Conservation (phyloP, 2,888 invertebrate genomes). For the Diploptera punctata region DNA sequence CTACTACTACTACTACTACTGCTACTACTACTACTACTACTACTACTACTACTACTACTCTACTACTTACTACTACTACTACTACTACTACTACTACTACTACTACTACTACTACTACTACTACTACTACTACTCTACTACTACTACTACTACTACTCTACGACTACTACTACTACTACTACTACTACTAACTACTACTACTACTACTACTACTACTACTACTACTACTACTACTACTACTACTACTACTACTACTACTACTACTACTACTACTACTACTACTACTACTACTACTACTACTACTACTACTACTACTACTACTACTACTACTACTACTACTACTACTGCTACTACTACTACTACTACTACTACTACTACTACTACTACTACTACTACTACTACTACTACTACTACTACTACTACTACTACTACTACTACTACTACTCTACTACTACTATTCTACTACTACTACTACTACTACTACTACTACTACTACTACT, state of each 20-base stretch:
- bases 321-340: background rate
- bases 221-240: background rate
- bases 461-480: no score
- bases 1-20: conserved; percentile 1
- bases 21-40: background rate
- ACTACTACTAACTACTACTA: no score
- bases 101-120: background rate
- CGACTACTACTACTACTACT: no score
- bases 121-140: no score
- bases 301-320: background rate
- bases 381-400: background rate
- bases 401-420: background rate
- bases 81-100: background rate
- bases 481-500: background rate
- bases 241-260: background rate
- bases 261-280: background rate
- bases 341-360: background rate
- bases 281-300: background rate
- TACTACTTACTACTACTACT: no score
- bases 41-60: background rate
- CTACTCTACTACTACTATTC: no score
- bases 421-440: no score
- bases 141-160: no score
- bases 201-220: background rate
- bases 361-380: background rate